Evolutionary conservation across 2,797 vertebrate genomes (phyloP).

Genomic region (Otolemur crassicaudatus): DNA sequence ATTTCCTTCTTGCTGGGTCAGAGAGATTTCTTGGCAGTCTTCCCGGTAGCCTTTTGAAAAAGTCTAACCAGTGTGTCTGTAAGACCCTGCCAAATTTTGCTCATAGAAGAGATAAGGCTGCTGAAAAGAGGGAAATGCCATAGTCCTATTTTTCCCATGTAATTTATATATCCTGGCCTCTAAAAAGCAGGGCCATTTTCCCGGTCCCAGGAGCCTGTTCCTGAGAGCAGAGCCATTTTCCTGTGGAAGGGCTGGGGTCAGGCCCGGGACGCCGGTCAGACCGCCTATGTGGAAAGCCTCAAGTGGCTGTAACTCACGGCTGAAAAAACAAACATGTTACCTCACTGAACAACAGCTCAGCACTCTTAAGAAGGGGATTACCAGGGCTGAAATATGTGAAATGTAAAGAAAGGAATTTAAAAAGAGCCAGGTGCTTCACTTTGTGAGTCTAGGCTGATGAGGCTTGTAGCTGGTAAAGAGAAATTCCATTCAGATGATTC

Average conservation of each 20-base stretch:
- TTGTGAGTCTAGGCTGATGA: neutral
- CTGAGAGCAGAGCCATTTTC: slow-evolving; percentile 58
- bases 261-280: slow-evolving; percentile 54
- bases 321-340: slow-evolving; percentile 72
- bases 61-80: neutral
- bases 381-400: slow-evolving; percentile 5
- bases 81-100: slow-evolving; percentile 29
- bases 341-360: slow-evolving; percentile 30
- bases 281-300: slow-evolving; percentile 70
- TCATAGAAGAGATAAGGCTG: slow-evolving; percentile 37
- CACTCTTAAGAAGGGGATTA: slow-evolving; percentile 57
- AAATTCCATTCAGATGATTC: slow-evolving; percentile 66
- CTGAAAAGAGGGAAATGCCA: slow-evolving; percentile 49
- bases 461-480: slow-evolving; percentile 22
- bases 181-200: slow-evolving; percentile 19
- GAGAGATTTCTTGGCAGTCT: slow-evolving; percentile 17
- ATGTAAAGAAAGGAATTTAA: slow-evolving; percentile 32
- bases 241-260: slow-evolving; percentile 63
- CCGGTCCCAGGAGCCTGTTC: neutral
- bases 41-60: neutral
- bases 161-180: slow-evolving; percentile 47
- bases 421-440: slow-evolving; percentile 67
- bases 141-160: slow-evolving; percentile 35
- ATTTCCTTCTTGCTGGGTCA: neutral
- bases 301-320: slow-evolving; percentile 68